Percentiles rank a stretch among this genome's conserved stretches.
Conservation (phyloP, 2,113 vertebrate species). For the Amphilophus citrinellus region DNA sequence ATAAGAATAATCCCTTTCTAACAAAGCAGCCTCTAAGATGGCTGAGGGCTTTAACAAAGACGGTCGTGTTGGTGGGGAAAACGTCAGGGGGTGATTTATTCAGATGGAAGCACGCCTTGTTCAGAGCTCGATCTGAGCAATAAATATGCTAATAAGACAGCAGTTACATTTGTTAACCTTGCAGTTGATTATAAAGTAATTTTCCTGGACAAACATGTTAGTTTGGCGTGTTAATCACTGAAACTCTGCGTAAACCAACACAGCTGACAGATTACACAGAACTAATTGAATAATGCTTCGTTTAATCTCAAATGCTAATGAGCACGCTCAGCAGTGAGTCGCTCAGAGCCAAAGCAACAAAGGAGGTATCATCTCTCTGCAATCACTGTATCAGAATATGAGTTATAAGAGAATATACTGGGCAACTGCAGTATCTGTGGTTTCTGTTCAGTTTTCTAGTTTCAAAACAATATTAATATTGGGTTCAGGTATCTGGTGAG, state of each 20-base stretch:
- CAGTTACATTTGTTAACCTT: slow-evolving; percentile 7
- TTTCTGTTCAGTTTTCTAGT: background rate
- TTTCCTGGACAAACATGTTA: background rate
- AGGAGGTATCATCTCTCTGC: background rate
- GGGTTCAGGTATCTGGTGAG: too few relatives aligned
- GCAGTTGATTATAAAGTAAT: background rate
- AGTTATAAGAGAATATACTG: background rate
- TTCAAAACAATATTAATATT: background rate
- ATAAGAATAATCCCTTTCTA: slow-evolving; percentile 42
- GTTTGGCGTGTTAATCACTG: background rate
- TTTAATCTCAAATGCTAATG: slow-evolving; percentile 40
- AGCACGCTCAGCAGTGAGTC: background rate
- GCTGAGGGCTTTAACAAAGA: slow-evolving; percentile 17
- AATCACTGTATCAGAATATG: background rate
- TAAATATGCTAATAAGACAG: background rate
- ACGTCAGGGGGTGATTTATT: background rate
- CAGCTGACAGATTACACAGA: slow-evolving; percentile 1
- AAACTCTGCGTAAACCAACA: background rate
- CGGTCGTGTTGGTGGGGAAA: background rate
- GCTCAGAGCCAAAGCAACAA: background rate
- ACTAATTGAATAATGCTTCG: slow-evolving; percentile 38
- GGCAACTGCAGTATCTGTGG: accelerated
- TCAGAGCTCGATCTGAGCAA: background rate
- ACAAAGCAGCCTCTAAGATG: slow-evolving; percentile 17
- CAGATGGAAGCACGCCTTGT: background rate